Conservation (phyloP, 1,140 invertebrate species). For the Steinernema khuongi region DNA sequence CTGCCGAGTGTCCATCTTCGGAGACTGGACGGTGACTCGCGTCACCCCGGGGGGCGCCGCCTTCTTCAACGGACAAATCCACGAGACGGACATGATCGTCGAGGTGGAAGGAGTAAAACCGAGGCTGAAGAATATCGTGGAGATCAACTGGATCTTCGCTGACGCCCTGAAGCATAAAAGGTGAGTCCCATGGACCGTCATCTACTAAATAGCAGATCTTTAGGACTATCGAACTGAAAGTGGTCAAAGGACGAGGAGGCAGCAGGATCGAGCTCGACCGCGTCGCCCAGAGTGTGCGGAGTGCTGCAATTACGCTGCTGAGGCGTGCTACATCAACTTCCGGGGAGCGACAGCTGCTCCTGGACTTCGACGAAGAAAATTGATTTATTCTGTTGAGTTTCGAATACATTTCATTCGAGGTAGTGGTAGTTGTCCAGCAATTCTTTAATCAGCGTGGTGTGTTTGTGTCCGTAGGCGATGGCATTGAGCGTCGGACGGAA, state of each 20-base stretch:
- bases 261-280: neutral
- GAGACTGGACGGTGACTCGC: neutral
- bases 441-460: neutral
- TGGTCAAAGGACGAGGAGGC: neutral
- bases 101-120: neutral
- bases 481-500: neutral
- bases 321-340: neutral
- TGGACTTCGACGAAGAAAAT: neutral
- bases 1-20: too few relatives aligned
- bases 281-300: neutral
- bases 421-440: neutral
- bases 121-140: neutral
- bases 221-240: neutral
- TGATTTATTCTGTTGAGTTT: neutral
- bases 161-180: neutral
- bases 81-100: neutral
- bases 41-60: neutral
- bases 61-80: neutral
- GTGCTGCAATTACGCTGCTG: neutral
- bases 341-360: neutral
- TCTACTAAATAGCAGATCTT: neutral
- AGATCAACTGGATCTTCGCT: neutral
- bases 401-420: neutral
- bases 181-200: neutral
- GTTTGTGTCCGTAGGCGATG: neutral